A percentile compares a stretch with the other conserved stretches of the same genome.
phyloP scores from a whole-genome alignment of 2,888 invertebrate species.

The Sarcophaga subvicina region DNA sequence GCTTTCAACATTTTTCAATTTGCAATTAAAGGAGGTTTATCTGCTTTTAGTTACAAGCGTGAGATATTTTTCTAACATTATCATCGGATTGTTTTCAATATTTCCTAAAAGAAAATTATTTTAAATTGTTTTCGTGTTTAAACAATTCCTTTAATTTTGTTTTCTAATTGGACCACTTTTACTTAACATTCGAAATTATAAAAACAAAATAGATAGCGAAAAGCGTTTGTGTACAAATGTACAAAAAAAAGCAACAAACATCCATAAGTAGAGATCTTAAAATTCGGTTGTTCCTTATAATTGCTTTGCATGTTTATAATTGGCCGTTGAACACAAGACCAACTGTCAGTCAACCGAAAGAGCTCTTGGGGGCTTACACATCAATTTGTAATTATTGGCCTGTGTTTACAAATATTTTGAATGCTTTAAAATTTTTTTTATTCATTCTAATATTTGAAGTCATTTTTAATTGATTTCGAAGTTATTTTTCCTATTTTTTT shows the following conservation, averaged over 20 bases:
- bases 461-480: constrained; percentile 54
- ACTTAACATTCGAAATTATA: background rate
- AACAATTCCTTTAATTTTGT: constrained; percentile 35
- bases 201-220: background rate
- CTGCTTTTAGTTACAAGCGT: constrained; percentile 68
- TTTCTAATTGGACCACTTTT: constrained; percentile 13
- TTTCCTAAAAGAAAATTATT: constrained; percentile 56
- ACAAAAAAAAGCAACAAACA: background rate
- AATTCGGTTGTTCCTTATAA: constrained; percentile 32
- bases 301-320: constrained; percentile 64
- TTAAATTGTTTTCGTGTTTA: constrained; percentile 68
- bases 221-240: background rate
- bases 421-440: background rate
- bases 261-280: background rate
- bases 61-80: constrained; percentile 61
- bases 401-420: constrained; percentile 37
- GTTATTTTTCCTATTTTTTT: background rate
- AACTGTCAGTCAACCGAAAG: background rate
- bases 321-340: constrained; percentile 17
- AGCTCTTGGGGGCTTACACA: background rate
- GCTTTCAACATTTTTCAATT: constrained; percentile 64
- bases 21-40: constrained; percentile 66
- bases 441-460: constrained; percentile 11
- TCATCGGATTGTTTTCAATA: constrained; percentile 29
- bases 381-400: background rate